These are phyloP conservation scores for Platygyra sinensis DNA, from an alignment of 64 coral and sea anemone genomes.

Conservation along the genomic window DNA sequence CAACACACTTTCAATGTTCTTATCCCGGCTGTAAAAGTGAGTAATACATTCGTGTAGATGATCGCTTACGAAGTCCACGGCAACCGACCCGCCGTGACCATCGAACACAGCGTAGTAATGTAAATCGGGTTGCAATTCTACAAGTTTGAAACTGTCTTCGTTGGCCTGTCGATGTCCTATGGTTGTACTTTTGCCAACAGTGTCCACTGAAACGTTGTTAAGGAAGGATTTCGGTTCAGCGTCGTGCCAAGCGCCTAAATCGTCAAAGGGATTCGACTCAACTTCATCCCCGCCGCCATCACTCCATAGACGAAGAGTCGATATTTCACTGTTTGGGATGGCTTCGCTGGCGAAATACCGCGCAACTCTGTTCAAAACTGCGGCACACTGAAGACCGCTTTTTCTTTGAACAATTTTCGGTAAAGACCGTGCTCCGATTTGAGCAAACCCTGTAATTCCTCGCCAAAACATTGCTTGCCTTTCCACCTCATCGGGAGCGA, in stretches of 20 bases:
- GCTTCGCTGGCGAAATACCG: slow-evolving; percentile 18
- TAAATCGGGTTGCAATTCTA: slow-evolving; percentile 82
- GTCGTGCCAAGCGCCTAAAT: slow-evolving; percentile 93
- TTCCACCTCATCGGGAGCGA: not conserved
- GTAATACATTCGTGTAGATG: slow-evolving; percentile 77
- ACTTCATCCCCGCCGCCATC: slow-evolving; percentile 65
- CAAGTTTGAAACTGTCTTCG: slow-evolving; percentile 79
- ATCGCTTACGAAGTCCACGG: slow-evolving; percentile 84
- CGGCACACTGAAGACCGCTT: not conserved
- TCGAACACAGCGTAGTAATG: slow-evolving; percentile 90
- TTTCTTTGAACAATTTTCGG: not conserved
- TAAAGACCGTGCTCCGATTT: not conserved
- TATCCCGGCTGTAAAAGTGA: slow-evolving; percentile 50
- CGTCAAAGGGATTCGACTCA: slow-evolving; percentile 72
- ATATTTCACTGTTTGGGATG: not conserved
- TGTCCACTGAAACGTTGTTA: slow-evolving; percentile 77
- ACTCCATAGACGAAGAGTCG: slow-evolving; percentile 77
- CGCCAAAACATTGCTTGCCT: not conserved
- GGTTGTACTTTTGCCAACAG: slow-evolving; percentile 58
- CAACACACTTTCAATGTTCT: slow-evolving; percentile 56
- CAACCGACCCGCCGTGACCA: slow-evolving; percentile 81
- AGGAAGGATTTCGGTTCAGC: slow-evolving; percentile 91
- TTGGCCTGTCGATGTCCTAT: slow-evolving; percentile 71
- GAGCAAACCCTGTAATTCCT: slow-evolving; percentile 11
- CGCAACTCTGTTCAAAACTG: not conserved